Base-by-base conservation (phyloP, 2,113 vertebrate species). In the Leucosticte australis region DNA sequence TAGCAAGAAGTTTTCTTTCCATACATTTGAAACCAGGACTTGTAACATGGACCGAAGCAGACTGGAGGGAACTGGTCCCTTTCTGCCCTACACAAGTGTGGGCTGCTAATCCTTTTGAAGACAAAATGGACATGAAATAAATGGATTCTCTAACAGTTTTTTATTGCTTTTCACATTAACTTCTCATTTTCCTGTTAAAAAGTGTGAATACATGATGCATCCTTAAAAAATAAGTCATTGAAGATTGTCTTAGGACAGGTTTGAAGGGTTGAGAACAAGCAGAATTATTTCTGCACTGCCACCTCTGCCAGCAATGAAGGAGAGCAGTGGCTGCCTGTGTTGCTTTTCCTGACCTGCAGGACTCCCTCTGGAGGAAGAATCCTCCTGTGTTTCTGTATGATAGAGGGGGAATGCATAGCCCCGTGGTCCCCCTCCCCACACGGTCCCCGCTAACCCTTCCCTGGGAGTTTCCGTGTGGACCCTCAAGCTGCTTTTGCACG, bases 401-500 rank as follows among this genome's bases (percentile, higher is more conserved):
- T 13, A 10, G 10, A 30, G 37, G 19, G 23, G 31, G 6, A 68
- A 37, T 0, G 1, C 62, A 4, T 11, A 12, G 46, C 87, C 35
- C 35, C 0, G 0, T 33, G 68, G 49, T 74, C 22, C 37, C 42
- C 5, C 8, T 60, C 28, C n/a, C 41, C 1, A 0, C 0, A 0
- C 11, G 3, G 27, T 59, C 47, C 1, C 0, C 18, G 37, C 31
- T 35, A 21, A 15, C 30, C 33, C 22, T 50, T 67, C 53, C 28
- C 53, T 30, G 15, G 35, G 52, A 84, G 39, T 7, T 2, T 35
- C 30, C 3, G 28, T 7, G 9, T 2, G 3, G 41, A 73, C 28
- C 20, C 33, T 11, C 6, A 2, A 4, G 2, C 71, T 0, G 0
- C 46, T 86, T 85, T 83, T n/a, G 41, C 41, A 6, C 0, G 0